These are phyloP conservation scores for Marasmarcha lunaedactyla DNA, from an alignment of 2,888 invertebrate species.

Conservation along the genomic window DNA sequence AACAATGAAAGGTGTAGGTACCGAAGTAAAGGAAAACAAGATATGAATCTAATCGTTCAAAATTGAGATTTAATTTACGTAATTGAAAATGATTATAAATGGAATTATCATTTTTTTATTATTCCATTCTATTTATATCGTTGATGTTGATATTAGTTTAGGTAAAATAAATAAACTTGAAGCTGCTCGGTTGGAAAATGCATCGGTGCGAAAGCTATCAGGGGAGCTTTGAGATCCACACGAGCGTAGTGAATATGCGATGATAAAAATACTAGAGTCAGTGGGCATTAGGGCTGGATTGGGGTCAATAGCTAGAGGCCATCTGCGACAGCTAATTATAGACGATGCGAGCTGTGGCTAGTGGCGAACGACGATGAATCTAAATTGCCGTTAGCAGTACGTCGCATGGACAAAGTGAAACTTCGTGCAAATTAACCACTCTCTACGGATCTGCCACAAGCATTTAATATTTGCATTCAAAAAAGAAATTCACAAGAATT, in stretches of 20 bases:
- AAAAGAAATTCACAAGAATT: no score
- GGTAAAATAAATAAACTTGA: no score
- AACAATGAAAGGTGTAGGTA: no score
- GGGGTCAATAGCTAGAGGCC: constrained; percentile 67
- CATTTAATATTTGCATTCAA: no score
- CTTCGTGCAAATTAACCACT: constrained; percentile 19
- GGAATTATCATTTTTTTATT: no score
- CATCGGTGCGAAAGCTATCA: constrained; percentile 15
- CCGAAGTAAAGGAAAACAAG: no score
- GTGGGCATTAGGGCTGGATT: constrained; percentile 57
- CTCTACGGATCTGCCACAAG: constrained; percentile 12
- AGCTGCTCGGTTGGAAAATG: neutral
- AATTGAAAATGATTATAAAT: no score
- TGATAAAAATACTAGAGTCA: constrained; percentile 56
- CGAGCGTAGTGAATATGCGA: constrained; percentile 33
- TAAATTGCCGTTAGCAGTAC: constrained; percentile 38
- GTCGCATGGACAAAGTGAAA: constrained; percentile 23
- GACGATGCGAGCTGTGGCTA: constrained; percentile 43
- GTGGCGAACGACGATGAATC: constrained; percentile 44
- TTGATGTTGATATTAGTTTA: no score
- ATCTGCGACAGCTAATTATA: constrained; percentile 65
- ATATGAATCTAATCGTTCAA: no score
- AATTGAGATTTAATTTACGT: no score
- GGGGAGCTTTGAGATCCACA: constrained; percentile 22
- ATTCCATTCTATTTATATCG: no score